phyloP scores from a whole-genome alignment of 1,140 invertebrate species.

The Drosophila hydei region DNA sequence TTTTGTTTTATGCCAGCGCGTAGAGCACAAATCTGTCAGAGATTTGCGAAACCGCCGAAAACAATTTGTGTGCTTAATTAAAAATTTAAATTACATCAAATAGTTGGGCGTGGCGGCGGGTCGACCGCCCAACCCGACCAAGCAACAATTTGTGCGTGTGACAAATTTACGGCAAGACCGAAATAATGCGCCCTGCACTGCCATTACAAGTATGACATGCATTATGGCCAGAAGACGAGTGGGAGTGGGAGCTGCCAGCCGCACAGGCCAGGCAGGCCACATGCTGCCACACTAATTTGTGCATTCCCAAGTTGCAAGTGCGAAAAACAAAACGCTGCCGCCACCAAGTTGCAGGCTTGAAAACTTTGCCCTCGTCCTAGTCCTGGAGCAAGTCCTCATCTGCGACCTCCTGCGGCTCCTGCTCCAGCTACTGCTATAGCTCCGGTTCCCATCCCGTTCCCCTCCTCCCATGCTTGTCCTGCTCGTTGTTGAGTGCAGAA shows the following conservation, averaged over 20 bases:
- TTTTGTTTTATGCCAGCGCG: slow-evolving; percentile 57
- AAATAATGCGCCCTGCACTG: slow-evolving; percentile 26
- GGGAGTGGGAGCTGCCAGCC: background rate
- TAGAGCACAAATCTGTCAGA: slow-evolving; percentile 70
- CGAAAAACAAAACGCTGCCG: slow-evolving; percentile 70
- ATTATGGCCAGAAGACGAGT: slow-evolving; percentile 53
- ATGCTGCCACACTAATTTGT: slow-evolving; percentile 80
- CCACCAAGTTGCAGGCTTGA: slow-evolving; percentile 53
- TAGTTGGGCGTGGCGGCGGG: slow-evolving; percentile 22
- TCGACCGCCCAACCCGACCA: background rate
- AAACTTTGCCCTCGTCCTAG: slow-evolving; percentile 55
- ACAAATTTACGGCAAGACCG: slow-evolving; percentile 62
- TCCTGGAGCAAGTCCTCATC: background rate
- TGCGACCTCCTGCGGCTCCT: background rate
- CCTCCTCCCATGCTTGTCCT: slow-evolving; percentile 2
- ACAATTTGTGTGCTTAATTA: slow-evolving; percentile 81
- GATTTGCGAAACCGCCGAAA: slow-evolving; percentile 75
- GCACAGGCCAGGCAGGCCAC: slow-evolving; percentile 46
- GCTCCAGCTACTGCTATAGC: background rate
- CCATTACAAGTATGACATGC: slow-evolving; percentile 73
- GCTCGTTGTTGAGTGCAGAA: slow-evolving; percentile 72
- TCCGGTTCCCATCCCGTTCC: too few species aligned
- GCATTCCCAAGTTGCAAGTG: slow-evolving; percentile 73
- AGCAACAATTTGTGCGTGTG: slow-evolving; percentile 70
- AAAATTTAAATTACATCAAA: slow-evolving; percentile 82